These are phyloP conservation scores for Callaeas wilsoni DNA, from an alignment of 2,113 vertebrate species.

Conservation along the genomic window DNA sequence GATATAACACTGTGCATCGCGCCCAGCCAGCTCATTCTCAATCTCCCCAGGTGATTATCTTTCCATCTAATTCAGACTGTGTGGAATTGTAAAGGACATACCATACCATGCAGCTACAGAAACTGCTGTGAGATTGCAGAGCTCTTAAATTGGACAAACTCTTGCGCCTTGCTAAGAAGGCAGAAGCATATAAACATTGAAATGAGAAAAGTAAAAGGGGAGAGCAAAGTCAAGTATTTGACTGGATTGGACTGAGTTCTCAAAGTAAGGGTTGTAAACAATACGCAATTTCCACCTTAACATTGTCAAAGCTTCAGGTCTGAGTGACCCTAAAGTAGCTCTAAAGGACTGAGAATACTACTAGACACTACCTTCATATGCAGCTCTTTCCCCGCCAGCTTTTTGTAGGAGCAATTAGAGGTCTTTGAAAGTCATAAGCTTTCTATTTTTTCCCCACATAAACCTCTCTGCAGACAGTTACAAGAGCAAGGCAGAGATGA, in stretches of 20 bases:
- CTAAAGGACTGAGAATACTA: neutral
- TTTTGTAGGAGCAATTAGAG: neutral
- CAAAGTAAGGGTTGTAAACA: neutral
- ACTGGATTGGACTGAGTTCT: too few relatives aligned
- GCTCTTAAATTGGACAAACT: neutral
- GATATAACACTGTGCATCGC: neutral
- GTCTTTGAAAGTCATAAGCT: neutral
- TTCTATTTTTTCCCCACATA: neutral
- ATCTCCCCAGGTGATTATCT: neutral
- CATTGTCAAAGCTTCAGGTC: neutral
- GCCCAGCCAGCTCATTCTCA: neutral
- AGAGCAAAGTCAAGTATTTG: neutral
- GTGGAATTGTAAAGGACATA: neutral
- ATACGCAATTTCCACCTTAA: neutral
- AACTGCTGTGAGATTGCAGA: neutral
- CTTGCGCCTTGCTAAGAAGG: neutral
- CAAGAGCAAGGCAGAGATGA: neutral
- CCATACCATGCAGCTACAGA: neutral
- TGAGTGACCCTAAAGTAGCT: neutral
- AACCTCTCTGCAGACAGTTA: neutral
- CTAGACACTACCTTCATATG: neutral
- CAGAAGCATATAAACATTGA: neutral
- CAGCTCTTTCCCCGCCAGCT: neutral
- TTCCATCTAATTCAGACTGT: neutral
- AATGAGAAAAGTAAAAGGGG: neutral